These are phyloP conservation scores for Pegoplata infirma DNA, from an alignment of 2,888 invertebrate genomes.

Conservation along the genomic window DNA sequence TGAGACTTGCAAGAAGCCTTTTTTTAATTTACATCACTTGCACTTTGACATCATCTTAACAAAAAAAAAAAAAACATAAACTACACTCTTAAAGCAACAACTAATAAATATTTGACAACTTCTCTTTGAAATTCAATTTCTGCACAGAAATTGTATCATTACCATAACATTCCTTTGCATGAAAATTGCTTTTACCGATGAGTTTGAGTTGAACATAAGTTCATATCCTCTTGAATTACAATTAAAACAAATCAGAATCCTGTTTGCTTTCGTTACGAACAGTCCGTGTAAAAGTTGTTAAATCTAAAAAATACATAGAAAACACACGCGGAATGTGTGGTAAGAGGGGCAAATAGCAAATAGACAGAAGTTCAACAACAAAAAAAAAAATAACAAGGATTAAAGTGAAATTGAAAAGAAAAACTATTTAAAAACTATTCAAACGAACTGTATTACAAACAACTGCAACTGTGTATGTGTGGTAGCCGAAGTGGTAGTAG, in stretches of 20 bases:
- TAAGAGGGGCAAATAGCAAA: constrained; percentile 20
- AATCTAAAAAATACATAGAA: constrained; percentile 25
- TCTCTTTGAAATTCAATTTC: constrained; percentile 39
- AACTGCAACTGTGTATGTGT: constrained; percentile 7
- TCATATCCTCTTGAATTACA: constrained; percentile 55
- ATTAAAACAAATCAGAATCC: constrained; percentile 70
- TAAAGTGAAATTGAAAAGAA: constrained; percentile 16
- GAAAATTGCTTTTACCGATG: no score
- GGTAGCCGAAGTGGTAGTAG: no score
- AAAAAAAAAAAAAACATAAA: no score
- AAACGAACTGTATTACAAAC: constrained; percentile 15
- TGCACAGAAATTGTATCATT: constrained; percentile 41
- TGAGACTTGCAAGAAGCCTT: no score
- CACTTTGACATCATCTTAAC: background rate
- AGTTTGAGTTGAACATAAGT: constrained; percentile 4
- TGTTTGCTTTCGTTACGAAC: constrained; percentile 71
- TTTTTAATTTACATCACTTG: background rate
- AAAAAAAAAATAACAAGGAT: constrained; percentile 59
- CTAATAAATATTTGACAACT: background rate
- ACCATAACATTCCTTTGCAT: constrained; percentile 48
- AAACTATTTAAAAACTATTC: constrained; percentile 13
- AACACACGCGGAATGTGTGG: constrained; percentile 39
- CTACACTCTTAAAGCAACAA: background rate
- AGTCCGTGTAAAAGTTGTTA: constrained; percentile 64
- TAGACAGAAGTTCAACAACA: constrained; percentile 36